phyloP scores from a whole-genome alignment of 2,113 vertebrate genomes.

The Azemiops feae region DNA sequence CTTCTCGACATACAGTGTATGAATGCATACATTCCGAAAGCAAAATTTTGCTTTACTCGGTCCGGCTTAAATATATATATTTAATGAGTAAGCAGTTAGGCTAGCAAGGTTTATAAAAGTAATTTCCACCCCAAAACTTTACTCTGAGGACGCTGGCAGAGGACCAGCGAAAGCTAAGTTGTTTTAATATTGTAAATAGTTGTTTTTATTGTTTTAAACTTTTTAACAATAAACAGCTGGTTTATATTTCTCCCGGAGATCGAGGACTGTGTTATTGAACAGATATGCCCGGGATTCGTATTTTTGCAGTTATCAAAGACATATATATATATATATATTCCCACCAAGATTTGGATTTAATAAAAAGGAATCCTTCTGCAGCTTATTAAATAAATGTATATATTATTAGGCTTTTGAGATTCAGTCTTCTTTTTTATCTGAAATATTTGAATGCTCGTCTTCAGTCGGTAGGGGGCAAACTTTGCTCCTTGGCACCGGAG shows the following conservation, averaged over 20 bases:
- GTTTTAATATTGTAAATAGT: no score
- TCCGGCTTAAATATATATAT: background rate
- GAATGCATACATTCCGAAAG: background rate
- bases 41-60: background rate
- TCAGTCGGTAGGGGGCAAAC: slow-evolving; percentile 57
- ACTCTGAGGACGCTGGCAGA: no score
- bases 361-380: background rate
- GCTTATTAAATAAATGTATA: background rate
- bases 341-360: background rate
- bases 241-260: no score
- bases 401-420: background rate
- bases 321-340: background rate
- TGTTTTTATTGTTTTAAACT: no score
- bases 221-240: no score
- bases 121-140: no score
- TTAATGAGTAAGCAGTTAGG: no score
- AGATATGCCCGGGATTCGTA: no score
- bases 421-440: slow-evolving; percentile 97
- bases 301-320: no score
- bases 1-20: background rate
- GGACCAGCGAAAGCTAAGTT: no score
- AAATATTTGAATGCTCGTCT: slow-evolving; percentile 71
- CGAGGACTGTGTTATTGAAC: no score
- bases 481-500: slow-evolving; percentile 54
- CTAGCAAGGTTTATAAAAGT: no score